Conservation (phyloP, 2,797 vertebrate species). For the Sebastes diaconus region DNA sequence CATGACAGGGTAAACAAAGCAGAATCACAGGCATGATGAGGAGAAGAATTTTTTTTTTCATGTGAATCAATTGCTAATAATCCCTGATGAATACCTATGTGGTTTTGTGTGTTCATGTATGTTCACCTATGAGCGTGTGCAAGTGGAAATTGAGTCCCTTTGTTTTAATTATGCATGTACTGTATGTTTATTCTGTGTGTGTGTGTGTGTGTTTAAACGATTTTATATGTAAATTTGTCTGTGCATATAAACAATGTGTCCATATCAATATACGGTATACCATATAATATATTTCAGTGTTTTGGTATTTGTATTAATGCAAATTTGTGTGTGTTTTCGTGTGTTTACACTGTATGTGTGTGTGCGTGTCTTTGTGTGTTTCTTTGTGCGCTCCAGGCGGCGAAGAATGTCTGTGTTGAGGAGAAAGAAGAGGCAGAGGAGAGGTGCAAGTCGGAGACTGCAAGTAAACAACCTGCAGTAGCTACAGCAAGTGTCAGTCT, state of each 20-base stretch:
- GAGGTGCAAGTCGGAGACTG: constrained; percentile 61
- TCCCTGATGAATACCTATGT: constrained; percentile 1
- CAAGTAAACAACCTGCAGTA: constrained; percentile 74
- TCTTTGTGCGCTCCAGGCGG: constrained; percentile 49
- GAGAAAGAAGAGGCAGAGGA: constrained; percentile 61
- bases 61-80: constrained; percentile 34
- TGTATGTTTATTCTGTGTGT: background rate
- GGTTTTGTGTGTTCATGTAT: constrained; percentile 17
- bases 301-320: constrained; percentile 36
- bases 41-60: constrained; percentile 27
- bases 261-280: constrained; percentile 1
- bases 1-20: constrained; percentile 69
- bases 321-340: constrained; percentile 36
- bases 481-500: constrained; percentile 68
- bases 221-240: constrained; percentile 2
- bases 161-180: constrained; percentile 23
- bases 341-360: constrained; percentile 3
- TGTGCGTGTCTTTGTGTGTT: constrained; percentile 12
- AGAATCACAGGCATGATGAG: constrained; percentile 56
- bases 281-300: constrained; percentile 17
- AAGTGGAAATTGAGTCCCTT: constrained; percentile 11
- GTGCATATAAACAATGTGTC: constrained; percentile 4
- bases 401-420: constrained; percentile 52
- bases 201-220: background rate
- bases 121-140: constrained; percentile 5